Evolutionary conservation across 2,797 vertebrate genomes (phyloP).

Genomic region (Pantherophis alleghaniensis): DNA sequence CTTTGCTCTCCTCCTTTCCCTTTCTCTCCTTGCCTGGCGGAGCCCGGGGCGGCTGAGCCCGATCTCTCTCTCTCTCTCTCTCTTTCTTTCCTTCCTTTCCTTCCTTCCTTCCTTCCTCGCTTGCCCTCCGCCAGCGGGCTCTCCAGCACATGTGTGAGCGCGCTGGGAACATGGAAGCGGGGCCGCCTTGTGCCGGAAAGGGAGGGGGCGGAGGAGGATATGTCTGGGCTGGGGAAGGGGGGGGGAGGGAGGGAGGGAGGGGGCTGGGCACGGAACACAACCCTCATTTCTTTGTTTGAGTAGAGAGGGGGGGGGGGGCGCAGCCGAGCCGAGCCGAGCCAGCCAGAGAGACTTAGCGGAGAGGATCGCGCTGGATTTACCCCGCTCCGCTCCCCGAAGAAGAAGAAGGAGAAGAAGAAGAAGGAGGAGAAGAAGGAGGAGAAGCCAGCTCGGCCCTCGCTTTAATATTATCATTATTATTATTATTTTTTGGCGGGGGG

Average conservation of each 20-base stretch:
- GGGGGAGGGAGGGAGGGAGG: not conserved
- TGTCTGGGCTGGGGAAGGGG: conserved; percentile 32
- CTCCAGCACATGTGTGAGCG: not conserved
- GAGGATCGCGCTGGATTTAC: conserved; percentile 6
- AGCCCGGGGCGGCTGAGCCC: too few relatives aligned
- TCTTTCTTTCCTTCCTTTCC: not conserved
- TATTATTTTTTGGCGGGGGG: too few relatives aligned
- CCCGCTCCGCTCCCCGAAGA: not conserved
- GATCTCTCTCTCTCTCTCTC: rapidly evolving
- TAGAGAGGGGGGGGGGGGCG: conserved; percentile 14
- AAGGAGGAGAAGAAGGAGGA: too few relatives aligned
- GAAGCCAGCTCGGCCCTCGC: conserved; percentile 7
- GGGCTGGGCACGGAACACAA: conserved; percentile 35
- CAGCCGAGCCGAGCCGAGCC: not conserved
- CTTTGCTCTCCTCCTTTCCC: too few relatives aligned
- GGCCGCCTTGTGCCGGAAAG: conserved; percentile 27
- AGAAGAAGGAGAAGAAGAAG: too few relatives aligned
- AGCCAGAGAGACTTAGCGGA: conserved; percentile 6
- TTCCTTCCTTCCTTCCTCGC: not conserved
- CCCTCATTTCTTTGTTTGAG: conserved; percentile 39
- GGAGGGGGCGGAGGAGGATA: not conserved
- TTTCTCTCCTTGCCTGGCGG: too few relatives aligned
- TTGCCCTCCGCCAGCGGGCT: not conserved
- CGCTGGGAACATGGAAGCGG: conserved; percentile 11
- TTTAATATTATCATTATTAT: too few relatives aligned